Conservation (phyloP, 2,113 vertebrate genomes). For the Loxodonta africana region DNA sequence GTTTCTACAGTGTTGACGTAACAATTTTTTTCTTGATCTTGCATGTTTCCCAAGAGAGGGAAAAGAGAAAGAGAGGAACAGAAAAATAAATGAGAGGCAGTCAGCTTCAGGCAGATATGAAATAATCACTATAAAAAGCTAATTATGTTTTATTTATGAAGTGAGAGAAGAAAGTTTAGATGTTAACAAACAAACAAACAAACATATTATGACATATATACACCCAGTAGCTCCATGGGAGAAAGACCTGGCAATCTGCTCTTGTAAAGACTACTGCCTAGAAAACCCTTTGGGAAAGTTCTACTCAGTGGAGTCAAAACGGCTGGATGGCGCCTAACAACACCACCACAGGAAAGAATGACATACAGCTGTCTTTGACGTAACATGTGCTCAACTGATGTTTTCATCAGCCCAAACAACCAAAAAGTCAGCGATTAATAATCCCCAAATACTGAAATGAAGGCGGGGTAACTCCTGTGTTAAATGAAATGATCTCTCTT, state of each 20-base stretch:
- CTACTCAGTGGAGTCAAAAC: too few species aligned
- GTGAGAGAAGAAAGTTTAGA: constrained; percentile 38
- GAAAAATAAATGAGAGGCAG: neutral
- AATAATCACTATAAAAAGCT: constrained; percentile 45
- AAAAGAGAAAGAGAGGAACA: neutral
- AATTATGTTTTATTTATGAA: constrained; percentile 54
- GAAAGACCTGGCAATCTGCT: too few species aligned
- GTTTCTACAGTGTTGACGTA: neutral
- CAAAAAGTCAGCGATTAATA: constrained; percentile 64
- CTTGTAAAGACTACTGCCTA: too few species aligned
- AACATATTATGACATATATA: neutral
- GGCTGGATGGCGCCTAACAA: too few species aligned
- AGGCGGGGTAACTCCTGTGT: too few species aligned
- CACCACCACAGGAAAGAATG: constrained; percentile 5
- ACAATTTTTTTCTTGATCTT: neutral
- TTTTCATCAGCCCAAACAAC: constrained; percentile 68
- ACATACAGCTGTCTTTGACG: constrained; percentile 34
- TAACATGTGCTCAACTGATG: neutral
- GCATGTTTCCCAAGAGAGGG: neutral
- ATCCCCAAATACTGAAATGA: constrained; percentile 25
- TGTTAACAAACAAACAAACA: constrained; percentile 48
- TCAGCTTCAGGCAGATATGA: neutral
- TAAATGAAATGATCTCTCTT: too few species aligned
- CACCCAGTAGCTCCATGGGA: too few species aligned
- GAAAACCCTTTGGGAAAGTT: too few species aligned